A percentile compares a stretch with the other conserved stretches of the same genome.
Conservation (phyloP, 2,113 vertebrate genomes). For the Ivindomyrus marchei region DNA sequence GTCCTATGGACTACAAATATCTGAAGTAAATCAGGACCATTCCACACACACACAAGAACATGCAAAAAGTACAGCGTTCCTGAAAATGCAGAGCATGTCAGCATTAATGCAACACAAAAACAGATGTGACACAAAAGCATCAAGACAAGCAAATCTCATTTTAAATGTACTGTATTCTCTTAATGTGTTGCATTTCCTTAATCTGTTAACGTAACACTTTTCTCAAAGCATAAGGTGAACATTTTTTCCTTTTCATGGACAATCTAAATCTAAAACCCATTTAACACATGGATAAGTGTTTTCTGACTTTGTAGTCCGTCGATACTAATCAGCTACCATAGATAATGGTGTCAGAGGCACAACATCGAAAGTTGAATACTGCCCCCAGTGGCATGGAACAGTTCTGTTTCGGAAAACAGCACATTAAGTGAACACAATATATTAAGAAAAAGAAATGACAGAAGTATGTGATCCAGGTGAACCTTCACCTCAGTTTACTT, state of each 20-base stretch:
- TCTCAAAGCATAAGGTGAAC: not conserved
- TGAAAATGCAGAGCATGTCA: not conserved
- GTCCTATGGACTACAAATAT: not conserved
- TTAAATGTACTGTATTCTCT: not conserved
- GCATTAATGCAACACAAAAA: not conserved
- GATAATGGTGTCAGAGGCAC: not conserved
- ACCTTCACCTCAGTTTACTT: not conserved
- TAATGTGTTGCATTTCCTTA: not conserved
- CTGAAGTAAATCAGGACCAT: not conserved
- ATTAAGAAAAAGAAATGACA: not conserved
- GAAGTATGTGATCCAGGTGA: not conserved
- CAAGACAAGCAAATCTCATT: not conserved
- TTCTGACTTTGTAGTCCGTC: not conserved
- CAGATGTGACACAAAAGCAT: not conserved
- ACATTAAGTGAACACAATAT: not conserved
- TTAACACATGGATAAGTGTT: not conserved
- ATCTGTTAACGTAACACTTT: no score
- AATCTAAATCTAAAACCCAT: not conserved
- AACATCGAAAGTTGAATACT: not conserved
- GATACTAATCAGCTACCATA: not conserved
- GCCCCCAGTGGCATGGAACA: not conserved
- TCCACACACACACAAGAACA: not conserved
- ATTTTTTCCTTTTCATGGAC: not conserved
- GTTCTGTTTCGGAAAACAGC: not conserved
- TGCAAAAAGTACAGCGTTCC: not conserved